Evolutionary conservation across 2,113 vertebrate genomes (phyloP).

Genomic region (Daphoenositta chrysoptera): DNA sequence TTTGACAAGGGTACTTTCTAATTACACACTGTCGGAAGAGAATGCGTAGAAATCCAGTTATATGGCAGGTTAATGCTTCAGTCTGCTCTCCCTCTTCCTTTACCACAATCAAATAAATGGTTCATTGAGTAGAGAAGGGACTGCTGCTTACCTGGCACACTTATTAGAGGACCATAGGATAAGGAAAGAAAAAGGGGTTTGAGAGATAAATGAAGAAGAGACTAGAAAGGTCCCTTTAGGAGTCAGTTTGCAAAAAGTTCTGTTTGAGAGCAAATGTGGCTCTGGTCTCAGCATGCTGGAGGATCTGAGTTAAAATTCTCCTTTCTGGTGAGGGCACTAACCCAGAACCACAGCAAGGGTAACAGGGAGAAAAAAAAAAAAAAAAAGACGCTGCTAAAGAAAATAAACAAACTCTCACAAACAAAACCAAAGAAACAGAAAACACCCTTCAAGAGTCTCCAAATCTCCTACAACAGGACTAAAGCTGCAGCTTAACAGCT

Average conservation of each 20-base stretch:
- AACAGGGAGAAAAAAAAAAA: neutral
- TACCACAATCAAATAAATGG: neutral
- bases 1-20: neutral
- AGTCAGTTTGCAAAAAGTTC: neutral
- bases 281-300: neutral
- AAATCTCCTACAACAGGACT: neutral
- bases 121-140: neutral
- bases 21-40: neutral
- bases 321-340: neutral
- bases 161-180: neutral
- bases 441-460: neutral
- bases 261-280: neutral
- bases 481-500: neutral
- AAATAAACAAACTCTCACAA: neutral
- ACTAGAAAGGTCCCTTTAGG: neutral
- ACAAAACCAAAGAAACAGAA: neutral
- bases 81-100: neutral
- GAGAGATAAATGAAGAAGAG: neutral
- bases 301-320: neutral
- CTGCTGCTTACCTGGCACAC: neutral
- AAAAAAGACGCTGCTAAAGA: neutral
- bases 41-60: neutral
- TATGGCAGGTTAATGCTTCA: neutral
- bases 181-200: neutral
- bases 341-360: accelerated